Conservation (phyloP, 2,888 invertebrate species). For the Epicampocera succincta region DNA sequence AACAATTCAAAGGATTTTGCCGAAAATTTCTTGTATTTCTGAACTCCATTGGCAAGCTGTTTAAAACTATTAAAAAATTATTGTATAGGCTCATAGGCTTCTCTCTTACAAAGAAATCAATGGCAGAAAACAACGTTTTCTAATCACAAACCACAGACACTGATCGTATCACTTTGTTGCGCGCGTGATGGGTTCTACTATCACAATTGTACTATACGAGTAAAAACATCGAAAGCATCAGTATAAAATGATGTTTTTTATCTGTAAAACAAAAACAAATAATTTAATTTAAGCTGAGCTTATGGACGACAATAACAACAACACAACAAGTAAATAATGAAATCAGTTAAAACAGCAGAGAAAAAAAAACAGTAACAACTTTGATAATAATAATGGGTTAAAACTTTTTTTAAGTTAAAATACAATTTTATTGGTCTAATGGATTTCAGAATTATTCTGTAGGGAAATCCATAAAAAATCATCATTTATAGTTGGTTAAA, state of each 20-base stretch:
- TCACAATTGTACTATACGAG: conserved; percentile 7
- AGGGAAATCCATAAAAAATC: conserved; percentile 46
- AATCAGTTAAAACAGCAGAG: conserved; percentile 61
- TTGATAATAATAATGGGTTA: conserved; percentile 16
- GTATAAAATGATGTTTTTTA: conserved; percentile 45
- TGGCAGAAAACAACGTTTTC: too few species aligned
- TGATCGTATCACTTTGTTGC: neutral
- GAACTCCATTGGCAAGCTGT: too few species aligned
- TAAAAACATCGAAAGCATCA: conserved; percentile 58
- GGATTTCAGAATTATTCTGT: conserved; percentile 67
- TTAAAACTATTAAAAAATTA: too few species aligned
- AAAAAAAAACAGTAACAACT: conserved; percentile 31
- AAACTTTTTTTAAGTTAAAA: conserved; percentile 29
- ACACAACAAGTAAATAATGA: conserved; percentile 54
- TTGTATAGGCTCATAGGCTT: too few species aligned
- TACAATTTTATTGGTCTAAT: conserved; percentile 67
- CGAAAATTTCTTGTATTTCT: too few species aligned
- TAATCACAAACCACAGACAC: neutral
- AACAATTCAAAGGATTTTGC: too few species aligned
- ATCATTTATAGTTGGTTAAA: conserved; percentile 58
- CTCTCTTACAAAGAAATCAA: too few species aligned
- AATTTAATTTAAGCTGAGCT: conserved; percentile 47
- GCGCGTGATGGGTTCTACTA: conserved; percentile 8
- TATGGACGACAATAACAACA: conserved; percentile 52
- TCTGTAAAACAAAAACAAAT: conserved; percentile 19